Conservation (phyloP, 2,797 vertebrate genomes). For the Sebastes vulpes region DNA sequence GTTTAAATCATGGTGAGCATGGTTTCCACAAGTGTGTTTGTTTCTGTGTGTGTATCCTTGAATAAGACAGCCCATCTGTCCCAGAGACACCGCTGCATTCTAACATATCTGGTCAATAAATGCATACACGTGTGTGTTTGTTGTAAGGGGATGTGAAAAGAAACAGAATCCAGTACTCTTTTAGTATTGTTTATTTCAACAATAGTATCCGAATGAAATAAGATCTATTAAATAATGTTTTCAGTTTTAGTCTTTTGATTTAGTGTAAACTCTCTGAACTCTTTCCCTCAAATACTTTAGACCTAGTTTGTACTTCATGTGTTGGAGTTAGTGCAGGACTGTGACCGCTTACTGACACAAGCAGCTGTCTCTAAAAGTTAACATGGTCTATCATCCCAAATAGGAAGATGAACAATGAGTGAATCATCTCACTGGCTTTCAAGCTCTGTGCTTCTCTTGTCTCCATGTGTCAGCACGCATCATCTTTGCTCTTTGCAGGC, state of each 20-base stretch:
- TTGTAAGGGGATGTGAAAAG: not conserved
- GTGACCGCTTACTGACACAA: constrained; percentile 70
- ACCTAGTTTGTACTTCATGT: constrained; percentile 55
- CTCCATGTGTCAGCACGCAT: constrained; percentile 62
- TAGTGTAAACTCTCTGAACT: constrained; percentile 30
- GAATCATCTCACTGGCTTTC: constrained; percentile 69
- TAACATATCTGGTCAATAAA: not conserved
- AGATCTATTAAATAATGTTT: not conserved
- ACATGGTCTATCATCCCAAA: constrained; percentile 36
- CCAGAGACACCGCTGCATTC: not conserved
- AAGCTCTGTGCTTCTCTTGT: constrained; percentile 27
- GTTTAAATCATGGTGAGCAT: not conserved
- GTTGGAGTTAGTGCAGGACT: constrained; percentile 52
- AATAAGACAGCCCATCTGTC: not conserved
- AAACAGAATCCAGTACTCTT: not conserved
- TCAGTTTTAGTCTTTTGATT: constrained; percentile 7
- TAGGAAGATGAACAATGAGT: constrained; percentile 56
- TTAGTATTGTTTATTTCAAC: not conserved
- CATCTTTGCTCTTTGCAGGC: constrained; percentile 47
- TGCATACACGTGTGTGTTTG: not conserved
- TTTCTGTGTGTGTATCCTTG: not conserved
- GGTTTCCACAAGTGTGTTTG: not conserved
- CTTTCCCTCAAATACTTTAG: constrained; percentile 29
- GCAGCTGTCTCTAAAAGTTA: constrained; percentile 65
- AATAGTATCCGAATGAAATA: not conserved